phyloP scores from a whole-genome alignment of 2,113 vertebrate species.

The Falcunculus frontatus region DNA sequence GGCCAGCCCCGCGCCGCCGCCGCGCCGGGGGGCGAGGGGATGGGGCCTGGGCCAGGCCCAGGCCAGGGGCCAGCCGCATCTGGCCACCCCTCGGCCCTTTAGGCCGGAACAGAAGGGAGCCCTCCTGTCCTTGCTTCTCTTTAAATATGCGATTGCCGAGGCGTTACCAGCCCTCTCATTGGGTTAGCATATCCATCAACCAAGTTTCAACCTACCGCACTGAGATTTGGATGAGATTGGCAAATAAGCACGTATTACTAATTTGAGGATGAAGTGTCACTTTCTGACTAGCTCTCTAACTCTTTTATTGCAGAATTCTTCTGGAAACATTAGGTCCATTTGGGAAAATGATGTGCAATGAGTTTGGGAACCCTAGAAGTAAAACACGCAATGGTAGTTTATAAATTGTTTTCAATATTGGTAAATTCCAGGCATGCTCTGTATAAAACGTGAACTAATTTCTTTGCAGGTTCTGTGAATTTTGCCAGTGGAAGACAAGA shows the following conservation, averaged over 20 bases:
- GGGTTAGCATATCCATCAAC: too few species aligned
- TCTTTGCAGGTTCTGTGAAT: background rate
- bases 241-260: background rate
- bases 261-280: background rate
- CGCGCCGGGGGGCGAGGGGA: too few species aligned
- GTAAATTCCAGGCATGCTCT: background rate
- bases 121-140: too few species aligned
- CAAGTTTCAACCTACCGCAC: too few species aligned
- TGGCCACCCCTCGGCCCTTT: too few species aligned
- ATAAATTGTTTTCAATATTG: background rate
- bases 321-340: background rate
- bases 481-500: background rate
- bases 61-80: too few species aligned
- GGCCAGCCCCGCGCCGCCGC: too few species aligned
- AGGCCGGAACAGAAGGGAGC: too few species aligned
- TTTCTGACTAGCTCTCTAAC: background rate
- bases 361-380: background rate
- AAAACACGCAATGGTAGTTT: background rate
- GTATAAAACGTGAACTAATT: background rate
- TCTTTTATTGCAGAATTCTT: background rate
- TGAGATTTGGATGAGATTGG: background rate
- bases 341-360: background rate
- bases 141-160: too few species aligned
- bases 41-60: too few species aligned
- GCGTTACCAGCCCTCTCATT: too few species aligned